A percentile compares a stretch with the other conserved stretches of the same genome.
Evolutionary conservation across 2,797 vertebrate genomes (phyloP).

Genomic region (Eptatretus atami): DNA sequence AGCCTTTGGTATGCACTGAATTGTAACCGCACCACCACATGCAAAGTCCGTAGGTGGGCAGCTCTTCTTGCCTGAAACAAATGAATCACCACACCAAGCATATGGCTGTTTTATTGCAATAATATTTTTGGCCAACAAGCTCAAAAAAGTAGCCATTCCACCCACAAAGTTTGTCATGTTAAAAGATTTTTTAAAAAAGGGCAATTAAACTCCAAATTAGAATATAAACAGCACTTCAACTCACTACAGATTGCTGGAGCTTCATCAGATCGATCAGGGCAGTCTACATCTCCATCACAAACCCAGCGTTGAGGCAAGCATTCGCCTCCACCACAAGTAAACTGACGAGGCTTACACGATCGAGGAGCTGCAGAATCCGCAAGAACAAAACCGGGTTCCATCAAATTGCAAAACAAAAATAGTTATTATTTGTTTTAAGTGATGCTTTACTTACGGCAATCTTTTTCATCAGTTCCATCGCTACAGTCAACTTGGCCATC

Average conservation of each 20-base stretch:
- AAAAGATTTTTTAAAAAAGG: no score
- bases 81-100: neutral
- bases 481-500: no score
- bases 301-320: slow-evolving; percentile 77
- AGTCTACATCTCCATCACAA: slow-evolving; percentile 70
- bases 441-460: no score
- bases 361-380: slow-evolving; percentile 23
- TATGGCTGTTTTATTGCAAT: no score
- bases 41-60: neutral
- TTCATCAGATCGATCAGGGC: slow-evolving; percentile 54
- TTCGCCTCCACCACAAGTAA: slow-evolving; percentile 49
- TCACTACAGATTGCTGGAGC: slow-evolving; percentile 34
- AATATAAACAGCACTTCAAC: slow-evolving; percentile 17
- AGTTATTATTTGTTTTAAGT: no score
- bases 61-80: neutral
- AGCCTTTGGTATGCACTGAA: slow-evolving; percentile 4
- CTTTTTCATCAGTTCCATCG: no score
- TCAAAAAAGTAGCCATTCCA: slow-evolving; percentile 5
- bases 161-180: neutral
- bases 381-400: no score
- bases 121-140: no score
- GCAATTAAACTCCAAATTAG: no score
- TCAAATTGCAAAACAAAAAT: no score
- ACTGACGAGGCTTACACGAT: slow-evolving; percentile 46
- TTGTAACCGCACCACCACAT: neutral